Percentiles rank a stretch among this genome's conserved stretches.
These are phyloP conservation scores for Otus scops DNA, from an alignment of 2,797 vertebrate genomes.

Conservation along the genomic window DNA sequence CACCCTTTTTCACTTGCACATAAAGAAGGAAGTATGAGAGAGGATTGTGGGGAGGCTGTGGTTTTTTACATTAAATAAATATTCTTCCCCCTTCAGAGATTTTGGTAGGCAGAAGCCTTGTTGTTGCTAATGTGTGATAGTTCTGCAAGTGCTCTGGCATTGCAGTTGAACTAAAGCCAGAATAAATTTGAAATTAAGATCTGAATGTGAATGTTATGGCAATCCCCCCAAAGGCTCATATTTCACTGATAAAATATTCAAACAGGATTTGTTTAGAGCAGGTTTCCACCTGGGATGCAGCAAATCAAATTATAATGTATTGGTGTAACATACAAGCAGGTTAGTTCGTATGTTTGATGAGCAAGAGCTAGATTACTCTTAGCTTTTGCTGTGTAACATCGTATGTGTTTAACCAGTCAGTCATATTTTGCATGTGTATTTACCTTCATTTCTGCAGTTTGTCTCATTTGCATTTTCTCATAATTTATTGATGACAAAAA, in stretches of 20 bases:
- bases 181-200: not conserved
- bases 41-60: not conserved
- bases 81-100: not conserved
- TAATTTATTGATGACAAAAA: not conserved
- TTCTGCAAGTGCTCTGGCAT: not conserved
- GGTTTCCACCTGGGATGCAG: not conserved
- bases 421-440: not conserved
- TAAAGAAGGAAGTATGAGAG: not conserved
- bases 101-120: not conserved
- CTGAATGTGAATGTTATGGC: not conserved
- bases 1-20: not conserved
- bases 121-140: not conserved
- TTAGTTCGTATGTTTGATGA: not conserved
- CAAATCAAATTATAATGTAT: not conserved
- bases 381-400: not conserved
- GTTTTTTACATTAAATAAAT: not conserved
- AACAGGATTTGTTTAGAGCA: not conserved
- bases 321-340: not conserved
- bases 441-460: not conserved
- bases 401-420: not conserved
- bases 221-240: not conserved
- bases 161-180: not conserved
- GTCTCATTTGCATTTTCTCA: not conserved
- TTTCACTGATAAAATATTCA: not conserved
- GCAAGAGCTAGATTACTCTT: not conserved